Conservation (phyloP, 2,797 vertebrate genomes). For the Rhinoraja longicauda region DNA sequence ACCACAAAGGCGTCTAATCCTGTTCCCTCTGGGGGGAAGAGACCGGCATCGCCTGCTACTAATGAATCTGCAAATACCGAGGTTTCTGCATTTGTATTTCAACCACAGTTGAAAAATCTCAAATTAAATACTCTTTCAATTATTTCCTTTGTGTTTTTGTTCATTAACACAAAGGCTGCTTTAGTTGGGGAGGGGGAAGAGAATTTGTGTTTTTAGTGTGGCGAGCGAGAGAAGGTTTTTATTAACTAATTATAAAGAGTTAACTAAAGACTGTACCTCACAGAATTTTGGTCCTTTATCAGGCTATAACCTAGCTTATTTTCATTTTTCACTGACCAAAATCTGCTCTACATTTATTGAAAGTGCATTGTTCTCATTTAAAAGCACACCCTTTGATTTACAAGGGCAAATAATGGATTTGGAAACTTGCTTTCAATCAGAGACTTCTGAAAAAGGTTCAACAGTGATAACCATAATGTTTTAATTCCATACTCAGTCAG, state of each 20-base stretch:
- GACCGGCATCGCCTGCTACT: constrained; percentile 58
- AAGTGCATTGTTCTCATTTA: not conserved
- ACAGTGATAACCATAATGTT: not conserved
- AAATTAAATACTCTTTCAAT: constrained; percentile 32
- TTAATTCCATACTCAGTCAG: not conserved
- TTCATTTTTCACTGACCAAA: not conserved
- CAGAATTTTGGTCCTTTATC: not conserved
- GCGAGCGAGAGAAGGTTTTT: not conserved
- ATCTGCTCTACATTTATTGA: not conserved
- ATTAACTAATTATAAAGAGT: not conserved
- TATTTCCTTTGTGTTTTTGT: not conserved
- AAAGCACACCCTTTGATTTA: not conserved
- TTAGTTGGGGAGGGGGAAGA: not conserved
- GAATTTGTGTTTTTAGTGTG: not conserved
- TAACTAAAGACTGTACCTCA: not conserved
- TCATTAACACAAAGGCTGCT: not conserved
- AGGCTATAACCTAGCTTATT: not conserved
- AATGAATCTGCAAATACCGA: constrained; percentile 67
- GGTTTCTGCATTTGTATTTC: constrained; percentile 41
- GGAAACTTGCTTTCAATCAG: too few relatives aligned
- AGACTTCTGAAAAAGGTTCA: not conserved
- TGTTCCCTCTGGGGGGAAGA: constrained; percentile 56
- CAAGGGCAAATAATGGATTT: too few relatives aligned
- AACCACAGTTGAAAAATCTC: constrained; percentile 26
- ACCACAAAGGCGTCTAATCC: constrained; percentile 61